phyloP scores from a whole-genome alignment of 35 echinoderm and acorn worm species.

The Nesometra sesokonis region DNA sequence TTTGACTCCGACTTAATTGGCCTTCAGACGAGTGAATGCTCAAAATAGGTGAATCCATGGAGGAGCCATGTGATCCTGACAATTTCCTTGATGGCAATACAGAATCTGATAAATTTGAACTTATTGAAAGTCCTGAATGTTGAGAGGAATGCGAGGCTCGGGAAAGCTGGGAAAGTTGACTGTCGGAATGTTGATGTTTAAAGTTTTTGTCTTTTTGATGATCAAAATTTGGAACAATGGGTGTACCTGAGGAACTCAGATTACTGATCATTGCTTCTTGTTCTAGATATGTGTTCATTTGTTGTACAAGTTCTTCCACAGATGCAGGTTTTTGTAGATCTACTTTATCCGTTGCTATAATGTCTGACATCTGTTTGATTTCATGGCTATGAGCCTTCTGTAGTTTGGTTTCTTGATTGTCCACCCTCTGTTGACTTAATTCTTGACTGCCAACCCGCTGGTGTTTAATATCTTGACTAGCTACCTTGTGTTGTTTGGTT shows the following conservation, averaged over 20 bases:
- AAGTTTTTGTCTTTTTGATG: not conserved
- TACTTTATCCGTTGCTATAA: not conserved
- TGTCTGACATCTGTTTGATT: no score
- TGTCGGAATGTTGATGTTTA: slow-evolving; percentile 86
- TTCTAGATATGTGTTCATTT: not conserved
- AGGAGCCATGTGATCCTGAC: not conserved
- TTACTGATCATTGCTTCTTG: not conserved
- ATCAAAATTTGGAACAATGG: not conserved
- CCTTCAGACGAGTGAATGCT: not conserved
- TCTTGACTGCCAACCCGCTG: not conserved
- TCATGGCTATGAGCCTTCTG: no score
- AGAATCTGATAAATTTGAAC: not conserved
- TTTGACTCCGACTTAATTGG: not conserved
- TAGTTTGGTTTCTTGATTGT: not conserved
- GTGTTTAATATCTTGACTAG: not conserved
- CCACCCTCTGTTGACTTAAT: no score
- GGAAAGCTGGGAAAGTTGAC: slow-evolving; percentile 56
- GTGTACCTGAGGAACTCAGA: not conserved
- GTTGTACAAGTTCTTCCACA: not conserved
- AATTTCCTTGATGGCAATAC: not conserved
- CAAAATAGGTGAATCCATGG: slow-evolving; percentile 10
- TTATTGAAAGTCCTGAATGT: slow-evolving; percentile 23
- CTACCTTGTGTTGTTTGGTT: not conserved
- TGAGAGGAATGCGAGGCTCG: slow-evolving; percentile 72
- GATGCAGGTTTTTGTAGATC: not conserved